Base-by-base conservation (phyloP, 2,888 invertebrate genomes). In the Clostera curtula region DNA sequence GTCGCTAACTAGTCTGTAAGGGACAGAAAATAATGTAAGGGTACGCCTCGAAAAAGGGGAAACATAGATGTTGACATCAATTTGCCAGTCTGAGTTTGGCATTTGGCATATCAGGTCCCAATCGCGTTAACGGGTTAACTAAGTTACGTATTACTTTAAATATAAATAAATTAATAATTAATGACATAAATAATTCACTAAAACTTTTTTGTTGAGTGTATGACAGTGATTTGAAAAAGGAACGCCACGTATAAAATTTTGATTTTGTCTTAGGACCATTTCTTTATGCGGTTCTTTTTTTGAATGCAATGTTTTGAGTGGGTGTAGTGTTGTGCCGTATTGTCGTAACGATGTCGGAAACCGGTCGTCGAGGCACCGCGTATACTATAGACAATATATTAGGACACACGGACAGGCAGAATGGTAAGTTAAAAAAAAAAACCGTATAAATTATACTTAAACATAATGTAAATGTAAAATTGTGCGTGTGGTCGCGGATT, bases 381-480 rank as follows among this genome's bases (percentile, higher is more conserved):
- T 80, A 80, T 43, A 79, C 77, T 12, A 82, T 82, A 31, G 80
- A 82, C 53, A 75, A 70, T 41, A 82, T 82, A 34, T 62, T 82
- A 2, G 80, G 80, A 47, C 64, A 62, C 25, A 63, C 69, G 5
- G 67, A 63, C 28, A 52, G 61, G 43, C 63, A 64, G 22, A 25
- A 56, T 26, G 65, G 65, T 66, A 48, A 35, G 53, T 40, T 15
- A 12, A 13, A 7, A n/a, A 11, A 24, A 6, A 16, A 3, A n/a
- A n/a, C n/a, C n/a, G n/a, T n/a, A n/a, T n/a, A n/a, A n/a, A n/a
- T n/a, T n/a, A n/a, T n/a, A n/a, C n/a, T n/a, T n/a, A n/a, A n/a
- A n/a, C n/a, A n/a, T n/a, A n/a, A n/a, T n/a, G n/a, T n/a, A n/a
- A n/a, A n/a, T n/a, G n/a, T n/a, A n/a, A n/a, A n/a, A 18, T 12